Conservation (phyloP, 2,113 vertebrate genomes). For the Poicephalus meyeri region DNA sequence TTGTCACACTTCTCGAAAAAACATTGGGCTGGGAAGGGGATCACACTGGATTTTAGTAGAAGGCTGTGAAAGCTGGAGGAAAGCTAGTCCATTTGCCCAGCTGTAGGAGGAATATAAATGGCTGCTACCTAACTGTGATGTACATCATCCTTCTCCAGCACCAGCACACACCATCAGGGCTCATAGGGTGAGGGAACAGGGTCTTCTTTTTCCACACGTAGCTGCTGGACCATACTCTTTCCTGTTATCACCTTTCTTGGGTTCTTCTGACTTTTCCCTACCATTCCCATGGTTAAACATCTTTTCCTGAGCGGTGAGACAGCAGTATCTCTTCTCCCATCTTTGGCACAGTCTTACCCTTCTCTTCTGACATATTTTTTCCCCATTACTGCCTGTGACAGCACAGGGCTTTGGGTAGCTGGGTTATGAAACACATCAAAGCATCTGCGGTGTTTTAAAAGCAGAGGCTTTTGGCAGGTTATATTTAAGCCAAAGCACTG, state of each 20-base stretch:
- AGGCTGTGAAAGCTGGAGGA: not conserved
- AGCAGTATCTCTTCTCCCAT: not conserved
- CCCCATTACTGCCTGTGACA: not conserved
- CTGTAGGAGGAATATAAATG: not conserved
- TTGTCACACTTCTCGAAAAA: conserved; percentile 6
- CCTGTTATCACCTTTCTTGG: not conserved
- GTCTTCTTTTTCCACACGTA: not conserved
- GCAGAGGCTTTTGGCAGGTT: not conserved
- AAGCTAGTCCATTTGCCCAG: not conserved
- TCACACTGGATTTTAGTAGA: conserved; percentile 22
- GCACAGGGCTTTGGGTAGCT: not conserved
- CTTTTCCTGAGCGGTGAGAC: not conserved
- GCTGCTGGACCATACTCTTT: not conserved
- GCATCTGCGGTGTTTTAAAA: not conserved
- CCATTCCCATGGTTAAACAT: not conserved
- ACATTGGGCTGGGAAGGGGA: not conserved
- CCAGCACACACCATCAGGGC: not conserved
- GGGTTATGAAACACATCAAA: rapidly evolving
- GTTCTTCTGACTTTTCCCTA: not conserved
- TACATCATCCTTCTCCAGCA: not conserved
- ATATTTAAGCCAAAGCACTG: not conserved
- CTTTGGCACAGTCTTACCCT: not conserved
- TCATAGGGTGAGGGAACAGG: not conserved
- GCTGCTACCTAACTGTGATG: not conserved
- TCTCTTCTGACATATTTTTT: not conserved